phyloP scores from a whole-genome alignment of 1,140 invertebrate genomes.

The Drosophila dunni region DNA sequence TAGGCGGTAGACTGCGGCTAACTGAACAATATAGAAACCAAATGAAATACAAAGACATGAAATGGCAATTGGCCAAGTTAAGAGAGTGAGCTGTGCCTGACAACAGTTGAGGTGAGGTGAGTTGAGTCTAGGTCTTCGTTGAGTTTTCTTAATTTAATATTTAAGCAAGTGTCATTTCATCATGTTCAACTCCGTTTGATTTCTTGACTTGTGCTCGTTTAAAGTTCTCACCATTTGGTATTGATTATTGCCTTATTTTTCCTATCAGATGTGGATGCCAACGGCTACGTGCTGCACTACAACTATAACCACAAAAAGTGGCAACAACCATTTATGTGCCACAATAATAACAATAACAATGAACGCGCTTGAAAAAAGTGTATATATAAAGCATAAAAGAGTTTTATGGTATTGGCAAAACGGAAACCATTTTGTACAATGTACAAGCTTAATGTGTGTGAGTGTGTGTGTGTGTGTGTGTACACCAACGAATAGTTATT shows the following conservation, averaged over 20 bases:
- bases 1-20: not conserved
- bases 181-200: not conserved
- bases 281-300: slow-evolving; percentile 14
- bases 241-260: not conserved
- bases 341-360: slow-evolving; percentile 45
- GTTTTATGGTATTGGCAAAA: slow-evolving; percentile 21
- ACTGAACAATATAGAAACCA: slow-evolving; percentile 58
- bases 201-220: not conserved
- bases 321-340: slow-evolving; percentile 18
- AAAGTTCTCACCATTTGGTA: slow-evolving; percentile 23
- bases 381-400: slow-evolving; percentile 8
- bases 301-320: not conserved
- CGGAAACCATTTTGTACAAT: slow-evolving; percentile 27
- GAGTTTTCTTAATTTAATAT: too few species aligned
- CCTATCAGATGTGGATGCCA: slow-evolving; percentile 5
- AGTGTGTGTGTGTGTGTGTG: not conserved
- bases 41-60: slow-evolving; percentile 56
- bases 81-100: slow-evolving; percentile 42
- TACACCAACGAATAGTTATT: slow-evolving; percentile 27
- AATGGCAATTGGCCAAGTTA: slow-evolving; percentile 57
- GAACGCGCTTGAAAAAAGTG: slow-evolving; percentile 10
- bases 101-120: not conserved
- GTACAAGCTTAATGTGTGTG: not conserved
- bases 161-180: too few species aligned
- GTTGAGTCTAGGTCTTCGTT: not conserved